Conservation (phyloP, 92 coral and sea anemone species). For the Zoanthus solanderi region DNA sequence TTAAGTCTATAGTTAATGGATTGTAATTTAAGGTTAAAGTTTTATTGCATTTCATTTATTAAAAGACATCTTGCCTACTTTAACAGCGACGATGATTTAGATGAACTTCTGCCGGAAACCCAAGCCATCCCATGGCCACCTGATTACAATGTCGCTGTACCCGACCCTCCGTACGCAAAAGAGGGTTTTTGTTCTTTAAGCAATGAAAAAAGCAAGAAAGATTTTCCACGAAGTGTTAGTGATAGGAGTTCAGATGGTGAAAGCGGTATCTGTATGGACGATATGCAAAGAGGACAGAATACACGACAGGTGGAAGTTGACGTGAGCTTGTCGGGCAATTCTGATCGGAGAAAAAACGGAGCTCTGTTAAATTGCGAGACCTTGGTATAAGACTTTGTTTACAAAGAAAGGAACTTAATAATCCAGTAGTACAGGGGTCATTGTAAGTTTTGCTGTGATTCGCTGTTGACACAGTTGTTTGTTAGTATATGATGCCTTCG, state of each 20-base stretch:
- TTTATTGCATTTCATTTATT: neutral
- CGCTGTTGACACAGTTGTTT: no score
- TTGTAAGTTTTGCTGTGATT: no score
- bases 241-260: constrained; percentile 16
- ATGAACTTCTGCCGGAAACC: neutral
- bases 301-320: constrained; percentile 24
- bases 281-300: neutral
- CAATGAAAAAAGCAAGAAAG: neutral
- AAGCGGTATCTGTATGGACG: constrained; percentile 25
- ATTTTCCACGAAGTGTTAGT: neutral
- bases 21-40: neutral
- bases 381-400: neutral
- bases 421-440: no score
- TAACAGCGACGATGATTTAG: constrained; percentile 21
- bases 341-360: neutral
- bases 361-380: neutral
- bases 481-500: no score
- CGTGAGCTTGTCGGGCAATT: constrained; percentile 5
- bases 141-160: neutral
- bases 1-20: no score
- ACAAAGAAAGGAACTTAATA: no score
- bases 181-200: neutral
- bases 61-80: neutral
- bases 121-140: neutral
- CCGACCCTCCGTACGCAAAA: neutral